Percentiles rank a stretch among this genome's conserved stretches.
These are phyloP conservation scores for Strongylocentrotus purpuratus DNA, from an alignment of 35 echinoderm and acorn worm genomes.

Conservation along the genomic window DNA sequence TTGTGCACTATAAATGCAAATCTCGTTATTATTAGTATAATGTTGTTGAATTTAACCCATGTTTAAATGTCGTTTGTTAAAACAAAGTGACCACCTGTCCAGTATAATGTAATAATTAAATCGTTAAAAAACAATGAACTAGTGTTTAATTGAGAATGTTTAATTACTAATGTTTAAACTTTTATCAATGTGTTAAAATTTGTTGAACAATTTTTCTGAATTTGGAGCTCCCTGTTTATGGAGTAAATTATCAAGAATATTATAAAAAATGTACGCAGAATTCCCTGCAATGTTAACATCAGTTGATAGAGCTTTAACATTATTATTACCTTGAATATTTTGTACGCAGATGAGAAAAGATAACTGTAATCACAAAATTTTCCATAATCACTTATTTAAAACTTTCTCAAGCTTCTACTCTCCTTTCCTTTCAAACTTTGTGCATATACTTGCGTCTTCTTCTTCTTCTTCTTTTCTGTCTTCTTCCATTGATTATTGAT, in stretches of 20 bases:
- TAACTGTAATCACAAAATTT: background rate
- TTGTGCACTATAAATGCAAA: conserved; percentile 20
- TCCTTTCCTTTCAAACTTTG: background rate
- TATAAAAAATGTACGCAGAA: background rate
- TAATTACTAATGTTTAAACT: background rate
- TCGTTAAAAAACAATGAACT: background rate
- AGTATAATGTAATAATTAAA: background rate
- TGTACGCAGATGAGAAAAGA: background rate
- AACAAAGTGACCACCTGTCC: background rate
- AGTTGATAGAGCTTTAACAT: background rate
- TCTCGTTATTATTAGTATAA: background rate
- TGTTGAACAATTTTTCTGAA: background rate
- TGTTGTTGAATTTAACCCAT: background rate
- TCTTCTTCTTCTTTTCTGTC: background rate
- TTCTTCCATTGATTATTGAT: background rate
- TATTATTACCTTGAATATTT: background rate
- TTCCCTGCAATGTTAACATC: background rate
- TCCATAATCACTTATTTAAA: background rate
- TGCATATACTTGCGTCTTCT: background rate
- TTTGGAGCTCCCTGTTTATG: background rate
- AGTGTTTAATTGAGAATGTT: background rate
- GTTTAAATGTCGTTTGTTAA: background rate
- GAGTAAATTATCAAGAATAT: background rate
- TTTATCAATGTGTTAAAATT: background rate
- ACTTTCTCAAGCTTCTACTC: background rate